These are phyloP conservation scores for Agonopterix heracliana DNA, from an alignment of 2,888 invertebrate species.

Conservation along the genomic window DNA sequence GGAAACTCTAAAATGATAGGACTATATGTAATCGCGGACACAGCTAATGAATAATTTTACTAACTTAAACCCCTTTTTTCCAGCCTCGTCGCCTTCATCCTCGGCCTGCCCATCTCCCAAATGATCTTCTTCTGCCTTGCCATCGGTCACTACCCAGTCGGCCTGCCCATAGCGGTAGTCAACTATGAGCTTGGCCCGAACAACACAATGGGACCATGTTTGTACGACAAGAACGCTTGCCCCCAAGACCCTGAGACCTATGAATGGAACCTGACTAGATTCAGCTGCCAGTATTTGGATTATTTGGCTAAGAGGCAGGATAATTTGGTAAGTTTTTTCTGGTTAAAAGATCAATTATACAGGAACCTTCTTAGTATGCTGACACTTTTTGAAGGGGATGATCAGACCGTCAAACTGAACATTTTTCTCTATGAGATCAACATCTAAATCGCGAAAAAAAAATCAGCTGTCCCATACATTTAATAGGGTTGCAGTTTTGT, in stretches of 20 bases:
- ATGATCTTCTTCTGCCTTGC: conserved; percentile 92
- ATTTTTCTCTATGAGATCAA: too few species aligned
- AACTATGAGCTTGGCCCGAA: conserved; percentile 83
- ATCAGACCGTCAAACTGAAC: too few species aligned
- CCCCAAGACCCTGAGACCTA: conserved; percentile 50
- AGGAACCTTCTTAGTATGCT: too few species aligned
- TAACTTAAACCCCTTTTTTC: conserved; percentile 9
- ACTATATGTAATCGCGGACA: too few species aligned
- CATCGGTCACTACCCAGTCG: conserved; percentile 90
- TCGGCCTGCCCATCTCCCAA: conserved; percentile 90
- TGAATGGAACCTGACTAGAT: conserved; percentile 74
- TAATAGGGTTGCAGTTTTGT: too few species aligned
- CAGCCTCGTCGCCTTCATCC: conserved; percentile 89
- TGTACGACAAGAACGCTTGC: conserved; percentile 73
- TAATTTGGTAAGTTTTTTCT: conserved; percentile 76
- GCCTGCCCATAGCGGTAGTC: conserved; percentile 85
- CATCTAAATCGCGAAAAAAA: too few species aligned
- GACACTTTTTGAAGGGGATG: too few species aligned
- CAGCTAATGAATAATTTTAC: too few species aligned
- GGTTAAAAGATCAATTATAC: too few species aligned
- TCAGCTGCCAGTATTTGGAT: conserved; percentile 88
- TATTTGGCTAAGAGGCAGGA: conserved; percentile 80
- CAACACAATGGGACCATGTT: conserved; percentile 58
- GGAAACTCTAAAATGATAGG: too few species aligned
- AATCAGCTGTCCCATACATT: too few species aligned